Conservation (phyloP, 2,888 invertebrate genomes). For the Nudaria mundana region DNA sequence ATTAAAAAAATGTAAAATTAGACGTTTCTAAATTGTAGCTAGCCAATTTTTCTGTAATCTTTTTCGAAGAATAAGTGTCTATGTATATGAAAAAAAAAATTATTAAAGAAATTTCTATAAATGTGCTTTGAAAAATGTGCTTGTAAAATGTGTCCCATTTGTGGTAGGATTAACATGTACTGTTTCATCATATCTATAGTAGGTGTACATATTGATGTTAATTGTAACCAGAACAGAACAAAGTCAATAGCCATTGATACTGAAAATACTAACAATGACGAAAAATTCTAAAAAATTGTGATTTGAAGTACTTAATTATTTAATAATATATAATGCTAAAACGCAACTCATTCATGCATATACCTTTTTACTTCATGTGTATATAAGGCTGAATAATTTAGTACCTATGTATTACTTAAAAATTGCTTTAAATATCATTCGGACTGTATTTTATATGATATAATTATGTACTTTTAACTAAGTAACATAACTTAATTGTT, state of each 20-base stretch:
- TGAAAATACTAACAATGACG: conserved; percentile 35
- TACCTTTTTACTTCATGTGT: conserved; percentile 53
- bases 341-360: conserved; percentile 46
- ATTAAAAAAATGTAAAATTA: conserved; percentile 24
- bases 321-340: conserved; percentile 39
- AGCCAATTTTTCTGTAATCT: conserved; percentile 65
- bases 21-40: conserved; percentile 56
- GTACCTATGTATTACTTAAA: no score
- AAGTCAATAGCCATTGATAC: not conserved
- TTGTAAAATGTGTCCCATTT: conserved; percentile 18
- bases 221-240: not conserved
- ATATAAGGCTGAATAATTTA: conserved; percentile 63
- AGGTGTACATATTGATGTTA: conserved; percentile 5
- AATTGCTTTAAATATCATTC: conserved; percentile 37
- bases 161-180: conserved; percentile 19
- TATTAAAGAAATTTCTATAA: conserved; percentile 21
- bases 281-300: conserved; percentile 44
- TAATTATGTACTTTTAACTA: no score
- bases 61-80: conserved; percentile 49
- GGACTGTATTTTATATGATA: not conserved
- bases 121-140: conserved; percentile 26
- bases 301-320: conserved; percentile 67
- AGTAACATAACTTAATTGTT: conserved; percentile 6
- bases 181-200: conserved; percentile 3
- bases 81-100: conserved; percentile 42